A percentile compares a stretch with the other conserved stretches of the same genome.
phyloP scores from a whole-genome alignment of 2,888 invertebrate genomes.

The Cephonodes hylas region DNA sequence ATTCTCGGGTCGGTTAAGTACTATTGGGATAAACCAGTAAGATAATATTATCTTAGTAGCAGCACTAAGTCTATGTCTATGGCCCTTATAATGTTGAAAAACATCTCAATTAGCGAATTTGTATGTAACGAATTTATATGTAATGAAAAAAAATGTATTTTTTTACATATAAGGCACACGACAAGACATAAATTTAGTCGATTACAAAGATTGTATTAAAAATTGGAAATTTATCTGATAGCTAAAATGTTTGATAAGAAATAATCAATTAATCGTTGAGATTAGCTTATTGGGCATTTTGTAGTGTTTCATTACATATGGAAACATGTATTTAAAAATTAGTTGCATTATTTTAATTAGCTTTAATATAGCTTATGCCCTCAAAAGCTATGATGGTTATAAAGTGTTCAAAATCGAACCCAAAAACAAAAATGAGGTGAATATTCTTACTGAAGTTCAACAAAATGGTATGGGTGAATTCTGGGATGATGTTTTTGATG shows the following conservation, averaged over 20 bases:
- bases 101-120: too few species aligned
- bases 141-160: too few species aligned
- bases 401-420: constrained; percentile 81
- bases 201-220: not conserved
- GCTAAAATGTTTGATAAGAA: not conserved
- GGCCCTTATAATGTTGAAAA: too few species aligned
- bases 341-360: constrained; percentile 29
- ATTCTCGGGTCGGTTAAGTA: too few species aligned
- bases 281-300: not conserved
- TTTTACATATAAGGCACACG: too few species aligned
- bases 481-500: constrained; percentile 53
- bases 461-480: constrained; percentile 54
- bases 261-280: not conserved
- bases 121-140: too few species aligned
- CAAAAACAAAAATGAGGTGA: constrained; percentile 65
- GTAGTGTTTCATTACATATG: not conserved
- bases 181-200: not conserved
- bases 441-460: constrained; percentile 67
- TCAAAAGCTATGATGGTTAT: constrained; percentile 76
- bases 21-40: too few species aligned
- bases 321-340: not conserved
- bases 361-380: constrained; percentile 25
- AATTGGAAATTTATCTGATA: not conserved
- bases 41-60: too few species aligned
- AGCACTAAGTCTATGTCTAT: too few species aligned